Percentiles rank a stretch among this genome's conserved stretches.
Evolutionary conservation across 2,888 invertebrate genomes (phyloP).

Genomic region (Julus scandinavius): DNA sequence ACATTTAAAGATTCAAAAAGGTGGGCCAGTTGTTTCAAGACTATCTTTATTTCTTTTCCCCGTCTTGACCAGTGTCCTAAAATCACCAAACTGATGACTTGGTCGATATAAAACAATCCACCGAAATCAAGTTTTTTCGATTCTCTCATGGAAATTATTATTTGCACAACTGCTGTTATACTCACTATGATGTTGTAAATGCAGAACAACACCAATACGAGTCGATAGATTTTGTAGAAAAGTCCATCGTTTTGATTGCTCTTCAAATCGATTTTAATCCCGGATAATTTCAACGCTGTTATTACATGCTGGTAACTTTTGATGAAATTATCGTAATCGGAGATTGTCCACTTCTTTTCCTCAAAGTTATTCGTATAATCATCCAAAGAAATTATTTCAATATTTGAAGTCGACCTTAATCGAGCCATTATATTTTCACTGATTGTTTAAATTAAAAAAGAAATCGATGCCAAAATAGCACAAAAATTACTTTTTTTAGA

Average conservation of each 20-base stretch:
- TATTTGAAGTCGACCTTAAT: too few relatives aligned
- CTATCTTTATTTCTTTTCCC: too few relatives aligned
- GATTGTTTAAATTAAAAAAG: too few relatives aligned
- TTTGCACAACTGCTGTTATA: neutral
- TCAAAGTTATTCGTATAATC: too few relatives aligned
- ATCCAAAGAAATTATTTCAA: too few relatives aligned
- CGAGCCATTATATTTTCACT: too few relatives aligned
- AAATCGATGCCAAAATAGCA: too few relatives aligned
- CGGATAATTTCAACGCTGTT: neutral
- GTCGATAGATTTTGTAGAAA: neutral
- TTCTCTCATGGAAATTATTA: neutral
- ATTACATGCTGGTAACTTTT: neutral
- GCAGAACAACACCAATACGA: neutral
- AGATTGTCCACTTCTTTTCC: neutral
- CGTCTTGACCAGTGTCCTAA: too few relatives aligned
- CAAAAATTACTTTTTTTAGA: too few relatives aligned
- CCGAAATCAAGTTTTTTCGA: neutral
- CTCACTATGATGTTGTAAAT: neutral
- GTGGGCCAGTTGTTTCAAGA: too few relatives aligned
- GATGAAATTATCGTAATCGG: neutral
- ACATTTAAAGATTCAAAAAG: too few relatives aligned
- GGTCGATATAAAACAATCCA: neutral
- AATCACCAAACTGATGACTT: neutral
- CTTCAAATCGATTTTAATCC: neutral
- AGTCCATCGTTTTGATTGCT: neutral